These are phyloP conservation scores for Helicoverpa assulta DNA, from an alignment of 2,888 invertebrate species.

Conservation along the genomic window DNA sequence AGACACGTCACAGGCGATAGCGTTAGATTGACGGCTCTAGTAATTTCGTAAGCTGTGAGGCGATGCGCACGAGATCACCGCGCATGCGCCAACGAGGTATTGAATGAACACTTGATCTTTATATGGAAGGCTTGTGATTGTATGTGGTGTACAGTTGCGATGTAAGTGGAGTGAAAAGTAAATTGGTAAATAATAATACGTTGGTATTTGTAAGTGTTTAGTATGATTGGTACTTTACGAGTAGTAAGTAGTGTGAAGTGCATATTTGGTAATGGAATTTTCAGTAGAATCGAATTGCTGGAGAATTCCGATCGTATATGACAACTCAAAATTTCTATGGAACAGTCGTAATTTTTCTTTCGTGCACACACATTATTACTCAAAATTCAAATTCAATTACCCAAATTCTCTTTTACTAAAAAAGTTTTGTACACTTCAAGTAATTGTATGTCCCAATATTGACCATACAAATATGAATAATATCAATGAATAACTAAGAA, in stretches of 20 bases:
- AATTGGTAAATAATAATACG: not conserved
- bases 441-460: no score
- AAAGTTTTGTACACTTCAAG: no score
- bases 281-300: no score
- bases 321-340: no score
- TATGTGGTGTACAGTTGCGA: constrained; percentile 26
- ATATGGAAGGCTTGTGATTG: constrained; percentile 35
- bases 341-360: no score
- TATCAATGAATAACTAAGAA: no score
- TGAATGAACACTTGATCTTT: constrained; percentile 45
- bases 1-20: constrained; percentile 78
- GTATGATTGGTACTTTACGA: not conserved
- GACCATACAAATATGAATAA: no score
- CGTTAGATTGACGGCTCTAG: constrained; percentile 77
- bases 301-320: no score
- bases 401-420: no score
- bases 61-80: constrained; percentile 67
- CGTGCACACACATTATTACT: no score
- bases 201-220: constrained; percentile 7
- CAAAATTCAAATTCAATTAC: no score
- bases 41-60: constrained; percentile 79
- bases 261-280: not conserved
- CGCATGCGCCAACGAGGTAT: constrained; percentile 38
- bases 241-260: not conserved
- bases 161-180: constrained; percentile 23